Base-by-base conservation (phyloP, 35 echinoderm and acorn worm genomes). In the Strongylocentrotus purpuratus region DNA sequence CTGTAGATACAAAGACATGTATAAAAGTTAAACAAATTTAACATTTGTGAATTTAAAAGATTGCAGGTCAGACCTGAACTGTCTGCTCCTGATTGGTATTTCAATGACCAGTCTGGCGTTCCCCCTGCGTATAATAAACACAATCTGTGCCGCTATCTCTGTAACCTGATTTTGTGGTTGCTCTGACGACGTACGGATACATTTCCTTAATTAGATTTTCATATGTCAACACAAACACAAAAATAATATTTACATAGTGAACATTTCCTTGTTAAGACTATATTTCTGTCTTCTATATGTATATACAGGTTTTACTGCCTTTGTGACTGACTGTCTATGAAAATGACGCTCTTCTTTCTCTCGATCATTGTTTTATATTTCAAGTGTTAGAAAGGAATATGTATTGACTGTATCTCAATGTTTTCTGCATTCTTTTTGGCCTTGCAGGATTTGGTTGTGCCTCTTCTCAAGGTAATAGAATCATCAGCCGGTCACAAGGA, bases 401-500 rank as follows among this genome's bases (percentile, higher is more conserved):
- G 35, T 41, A 41, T 41, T 41, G 35, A 41, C 35, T 41, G 35
- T 41, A 41, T 41, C 15, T 70, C 20, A 78, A 28, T 78, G 25
- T 89, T 7, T 89, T 5, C 33, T 46, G n/a, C 32, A 7, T 9
- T 93, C 48, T 47, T 58, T 92, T 28, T 92, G 4, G n/a, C 22
- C 46, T 2, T 31, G 33, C 94, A 97, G 96, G 94, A 97, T 60
- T 70, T 97, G 9, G 71, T 97, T 4, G 58, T 91, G 10, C 96
- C 96, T 2, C 87, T 97, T 31, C 91, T 97, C 11, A 46, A 93
- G 13, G 92, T 95, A 7, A 91, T 92, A 25, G 85, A 97, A 47
- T 85, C 88, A 31, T 95, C 96, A 1, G 92, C 94, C 4, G 94
- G 61, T 2, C 96, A 97, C 28, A 97, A 97, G 46, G 94, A 97